These are phyloP conservation scores for Mesaphorura yosii DNA, from an alignment of 1,140 invertebrate species.

Conservation along the genomic window DNA sequence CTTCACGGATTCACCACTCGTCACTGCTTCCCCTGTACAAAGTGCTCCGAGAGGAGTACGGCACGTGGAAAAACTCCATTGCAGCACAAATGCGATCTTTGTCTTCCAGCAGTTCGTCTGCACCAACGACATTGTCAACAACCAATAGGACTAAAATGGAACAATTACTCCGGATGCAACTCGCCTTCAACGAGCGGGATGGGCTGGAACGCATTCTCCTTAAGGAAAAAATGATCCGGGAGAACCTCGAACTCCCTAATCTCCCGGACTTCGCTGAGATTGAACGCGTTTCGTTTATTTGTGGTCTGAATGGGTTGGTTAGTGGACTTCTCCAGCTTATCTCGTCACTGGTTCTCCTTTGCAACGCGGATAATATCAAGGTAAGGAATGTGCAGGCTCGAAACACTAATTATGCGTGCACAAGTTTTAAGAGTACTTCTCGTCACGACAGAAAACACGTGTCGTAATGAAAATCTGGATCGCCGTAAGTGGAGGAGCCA, in stretches of 20 bases:
- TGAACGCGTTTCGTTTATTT: neutral
- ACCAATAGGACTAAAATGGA: neutral
- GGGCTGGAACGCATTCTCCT: neutral
- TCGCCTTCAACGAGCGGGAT: neutral
- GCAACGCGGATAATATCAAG: neutral
- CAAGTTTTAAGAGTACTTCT: no score
- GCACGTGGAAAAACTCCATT: slow-evolving; percentile 2
- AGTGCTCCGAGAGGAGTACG: neutral
- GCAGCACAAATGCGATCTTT: no score
- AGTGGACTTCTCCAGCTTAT: neutral
- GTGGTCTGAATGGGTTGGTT: neutral
- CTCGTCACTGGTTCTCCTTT: neutral
- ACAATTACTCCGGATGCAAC: neutral
- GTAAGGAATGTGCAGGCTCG: no score
- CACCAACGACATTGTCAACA: neutral
- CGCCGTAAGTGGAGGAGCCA: neutral
- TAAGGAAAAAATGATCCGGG: slow-evolving; percentile 2
- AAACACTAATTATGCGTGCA: no score
- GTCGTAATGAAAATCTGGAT: neutral
- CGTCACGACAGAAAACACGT: no score
- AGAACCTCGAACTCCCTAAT: neutral
- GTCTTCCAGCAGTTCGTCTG: no score
- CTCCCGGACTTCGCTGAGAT: slow-evolving; percentile 2
- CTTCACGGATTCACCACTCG: neutral
- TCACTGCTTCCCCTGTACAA: slow-evolving; percentile 1